Evolutionary conservation across 2,113 vertebrate genomes (phyloP).

Genomic region (Notothenia coriiceps): DNA sequence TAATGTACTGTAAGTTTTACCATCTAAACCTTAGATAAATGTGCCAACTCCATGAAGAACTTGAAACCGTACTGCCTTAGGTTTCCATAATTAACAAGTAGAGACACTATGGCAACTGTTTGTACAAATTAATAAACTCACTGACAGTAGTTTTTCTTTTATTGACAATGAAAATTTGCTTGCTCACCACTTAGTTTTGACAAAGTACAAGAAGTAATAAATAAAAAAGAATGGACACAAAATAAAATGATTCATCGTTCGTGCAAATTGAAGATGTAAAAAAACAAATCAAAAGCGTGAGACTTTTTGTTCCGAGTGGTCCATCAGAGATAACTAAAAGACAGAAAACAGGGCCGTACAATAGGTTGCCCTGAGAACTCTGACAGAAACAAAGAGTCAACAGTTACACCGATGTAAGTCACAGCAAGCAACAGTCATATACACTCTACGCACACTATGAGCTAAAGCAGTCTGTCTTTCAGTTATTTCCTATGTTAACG

Average conservation of each 20-base stretch:
- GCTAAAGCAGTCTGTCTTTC: conserved; percentile 89
- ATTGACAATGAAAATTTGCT: conserved; percentile 93
- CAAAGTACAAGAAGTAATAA: conserved; percentile 93
- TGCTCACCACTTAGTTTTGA: conserved; percentile 94
- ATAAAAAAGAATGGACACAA: conserved; percentile 78
- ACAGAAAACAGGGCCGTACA: conserved; percentile 82
- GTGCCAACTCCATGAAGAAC: background rate
- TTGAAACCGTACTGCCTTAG: background rate
- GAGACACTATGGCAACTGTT: background rate
- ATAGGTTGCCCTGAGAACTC: conserved; percentile 61
- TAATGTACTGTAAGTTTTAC: background rate
- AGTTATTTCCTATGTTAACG: conserved; percentile 83
- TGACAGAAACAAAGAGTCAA: conserved; percentile 84
- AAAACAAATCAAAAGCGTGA: conserved; percentile 65
- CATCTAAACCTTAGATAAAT: too few relatives aligned
- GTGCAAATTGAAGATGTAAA: conserved; percentile 90
- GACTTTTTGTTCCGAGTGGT: conserved; percentile 69
- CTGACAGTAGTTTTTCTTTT: conserved; percentile 84
- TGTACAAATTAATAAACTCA: conserved; percentile 32
- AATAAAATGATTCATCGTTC: conserved; percentile 85
- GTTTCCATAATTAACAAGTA: background rate
- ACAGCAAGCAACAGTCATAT: conserved; percentile 92
- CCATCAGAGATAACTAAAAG: conserved; percentile 90
- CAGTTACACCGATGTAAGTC: conserved; percentile 92
- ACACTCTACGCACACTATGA: conserved; percentile 86